Evolutionary conservation across 2,797 vertebrate species (phyloP), one percentile per base, ranked within the genome.

Genomic region (Coranthus polyacanthus): DNA sequence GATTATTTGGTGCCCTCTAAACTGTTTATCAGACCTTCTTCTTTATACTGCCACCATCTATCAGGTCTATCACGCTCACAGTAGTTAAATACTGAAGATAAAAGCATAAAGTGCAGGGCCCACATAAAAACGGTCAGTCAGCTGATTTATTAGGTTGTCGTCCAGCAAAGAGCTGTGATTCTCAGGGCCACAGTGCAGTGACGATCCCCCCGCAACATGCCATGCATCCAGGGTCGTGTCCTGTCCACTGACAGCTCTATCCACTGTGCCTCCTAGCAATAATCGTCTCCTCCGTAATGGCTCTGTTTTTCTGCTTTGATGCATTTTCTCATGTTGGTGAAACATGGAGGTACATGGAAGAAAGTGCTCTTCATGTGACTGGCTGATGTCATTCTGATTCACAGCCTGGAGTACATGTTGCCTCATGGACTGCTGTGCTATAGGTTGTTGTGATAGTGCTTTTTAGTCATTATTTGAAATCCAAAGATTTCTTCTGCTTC

Each of bases 21-120:
- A 22, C 61, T 66, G 71, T 88, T 89, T 89, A 74, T 87, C 81
- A 79, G 81, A 69, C 76, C n/a, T n/a, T n/a, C n/a, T n/a, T n/a
- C n/a, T 69, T 71, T 87, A 87, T 87, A 82, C 83, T 69, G 64
- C 68, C 65, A 56, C 37, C 58, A 66, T 72, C 81, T 73, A 65
- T 79, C 82, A 83, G 76, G 22, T 72, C 81, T 73, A 65, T 79
- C 82, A 83, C 75, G 22, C 66, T 67, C 76, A 38, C 63, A 50
- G 78, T 84, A 75, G 85, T 84, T 89, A 87, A 82, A 88, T 75
- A 67, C 36, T 58, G 59, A 52, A 78, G 81, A 88, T 90, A 89
- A 90, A 89, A 80, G 69, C 72, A 66, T 71, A 61, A 57, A 73
- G 72, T 68, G 43, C 74, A 70, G 75, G 52, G 15, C 58, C 43